Conservation (phyloP, 2,113 vertebrate genomes). For the Pygoscelis adeliae region DNA sequence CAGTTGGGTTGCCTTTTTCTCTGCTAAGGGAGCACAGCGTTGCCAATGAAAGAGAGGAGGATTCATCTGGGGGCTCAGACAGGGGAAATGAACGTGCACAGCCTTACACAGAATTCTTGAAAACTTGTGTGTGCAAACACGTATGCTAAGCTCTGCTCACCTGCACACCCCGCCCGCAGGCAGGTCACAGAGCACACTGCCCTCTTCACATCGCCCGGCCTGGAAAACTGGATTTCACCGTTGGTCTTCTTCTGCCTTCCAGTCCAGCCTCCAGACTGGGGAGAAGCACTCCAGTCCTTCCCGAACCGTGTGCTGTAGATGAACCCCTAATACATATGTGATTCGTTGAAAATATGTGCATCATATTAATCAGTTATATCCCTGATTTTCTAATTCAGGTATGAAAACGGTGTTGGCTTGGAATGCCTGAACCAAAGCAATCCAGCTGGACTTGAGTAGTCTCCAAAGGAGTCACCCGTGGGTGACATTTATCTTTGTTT, state of each 20-base stretch:
- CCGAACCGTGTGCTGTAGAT: background rate
- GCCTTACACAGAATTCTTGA: background rate
- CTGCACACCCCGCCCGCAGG: accelerated
- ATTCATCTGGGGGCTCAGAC: background rate
- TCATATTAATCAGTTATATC: background rate
- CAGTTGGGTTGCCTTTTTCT: background rate
- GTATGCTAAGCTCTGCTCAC: accelerated
- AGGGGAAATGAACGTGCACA: accelerated
- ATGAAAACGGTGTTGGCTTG: background rate
- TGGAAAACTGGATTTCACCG: background rate
- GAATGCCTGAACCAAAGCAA: background rate
- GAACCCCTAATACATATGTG: background rate
- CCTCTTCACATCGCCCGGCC: background rate
- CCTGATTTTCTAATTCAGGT: background rate
- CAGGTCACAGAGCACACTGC: background rate
- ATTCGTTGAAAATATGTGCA: background rate
- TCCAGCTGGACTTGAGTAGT: background rate
- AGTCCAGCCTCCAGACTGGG: background rate
- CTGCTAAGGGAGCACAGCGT: background rate
- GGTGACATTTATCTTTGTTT: background rate
- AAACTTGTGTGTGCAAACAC: background rate
- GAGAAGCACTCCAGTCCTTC: background rate
- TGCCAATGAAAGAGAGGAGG: background rate
- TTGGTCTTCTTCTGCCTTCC: background rate
- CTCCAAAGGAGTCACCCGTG: background rate